phyloP scores from a whole-genome alignment of 2,113 vertebrate genomes.

The Silurus meridionalis region DNA sequence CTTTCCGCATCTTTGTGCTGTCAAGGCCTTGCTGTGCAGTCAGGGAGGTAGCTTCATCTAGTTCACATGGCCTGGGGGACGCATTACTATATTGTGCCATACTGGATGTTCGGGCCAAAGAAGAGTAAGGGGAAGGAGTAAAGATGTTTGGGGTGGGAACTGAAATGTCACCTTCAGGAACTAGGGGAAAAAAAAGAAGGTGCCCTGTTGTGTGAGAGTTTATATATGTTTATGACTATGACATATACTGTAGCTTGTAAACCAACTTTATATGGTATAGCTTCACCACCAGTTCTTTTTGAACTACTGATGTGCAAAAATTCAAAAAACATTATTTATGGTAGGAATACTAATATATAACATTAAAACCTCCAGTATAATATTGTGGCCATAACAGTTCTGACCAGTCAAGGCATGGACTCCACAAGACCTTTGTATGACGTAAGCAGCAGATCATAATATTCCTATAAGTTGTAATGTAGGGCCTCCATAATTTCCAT shows the following conservation, averaged over 20 bases:
- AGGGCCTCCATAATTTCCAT: no score
- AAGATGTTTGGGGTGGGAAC: slow-evolving; percentile 77
- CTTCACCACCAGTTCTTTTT: background rate
- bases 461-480: no score
- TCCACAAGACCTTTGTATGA: no score
- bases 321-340: background rate
- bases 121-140: slow-evolving; percentile 75
- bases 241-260: background rate
- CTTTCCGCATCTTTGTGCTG: slow-evolving; percentile 74
- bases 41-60: slow-evolving; percentile 47
- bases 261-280: background rate
- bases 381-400: no score
- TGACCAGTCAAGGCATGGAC: no score
- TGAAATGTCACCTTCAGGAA: slow-evolving; percentile 62
- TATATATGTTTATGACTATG: background rate
- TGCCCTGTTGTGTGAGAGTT: background rate
- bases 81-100: slow-evolving; percentile 37
- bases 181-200: slow-evolving; percentile 57
- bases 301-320: background rate
- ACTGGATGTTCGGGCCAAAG: slow-evolving; percentile 63
- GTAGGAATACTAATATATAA: background rate
- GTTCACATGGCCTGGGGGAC: slow-evolving; percentile 56
- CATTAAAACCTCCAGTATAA: no score
- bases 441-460: no score
- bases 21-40: slow-evolving; percentile 63